These are phyloP conservation scores for Ditylenchus weischeri DNA, from an alignment of 2,888 invertebrate genomes.

Conservation along the genomic window DNA sequence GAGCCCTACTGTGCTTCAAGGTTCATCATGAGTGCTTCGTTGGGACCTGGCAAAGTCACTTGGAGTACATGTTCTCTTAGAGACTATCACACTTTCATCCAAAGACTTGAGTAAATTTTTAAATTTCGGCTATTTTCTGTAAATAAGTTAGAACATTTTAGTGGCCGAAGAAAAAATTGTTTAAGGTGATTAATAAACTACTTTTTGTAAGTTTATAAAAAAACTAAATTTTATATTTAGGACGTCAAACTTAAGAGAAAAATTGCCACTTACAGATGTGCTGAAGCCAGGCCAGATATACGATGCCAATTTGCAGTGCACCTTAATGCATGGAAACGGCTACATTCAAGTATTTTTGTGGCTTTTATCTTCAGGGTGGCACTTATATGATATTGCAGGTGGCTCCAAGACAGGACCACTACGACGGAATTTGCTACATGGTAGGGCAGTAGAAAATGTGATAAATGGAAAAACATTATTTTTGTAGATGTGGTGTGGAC, in stretches of 20 bases:
- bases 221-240: conserved; percentile 30
- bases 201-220: conserved; percentile 31
- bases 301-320: conserved; percentile 54
- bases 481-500: conserved; percentile 60
- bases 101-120: conserved; percentile 51
- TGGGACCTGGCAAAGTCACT: conserved; percentile 59
- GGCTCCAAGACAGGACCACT: conserved; percentile 53
- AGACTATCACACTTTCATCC: conserved; percentile 57
- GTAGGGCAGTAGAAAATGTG: not conserved
- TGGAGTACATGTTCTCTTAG: conserved; percentile 58
- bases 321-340: conserved; percentile 57
- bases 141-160: conserved; percentile 22
- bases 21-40: conserved; percentile 56
- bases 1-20: conserved; percentile 56
- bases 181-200: not conserved
- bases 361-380: not conserved
- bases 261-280: conserved; percentile 43
- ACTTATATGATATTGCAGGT: conserved; percentile 39
- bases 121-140: not conserved
- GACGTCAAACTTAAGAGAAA: conserved; percentile 46
- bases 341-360: conserved; percentile 46
- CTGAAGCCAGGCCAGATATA: conserved; percentile 57
- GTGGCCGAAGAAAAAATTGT: conserved; percentile 32
- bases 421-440: conserved; percentile 40
- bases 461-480: conserved; percentile 25